Evolutionary conservation across 2,888 invertebrate species (phyloP), one percentile per base, ranked within the genome.

Genomic region (Vanessa cardui): DNA sequence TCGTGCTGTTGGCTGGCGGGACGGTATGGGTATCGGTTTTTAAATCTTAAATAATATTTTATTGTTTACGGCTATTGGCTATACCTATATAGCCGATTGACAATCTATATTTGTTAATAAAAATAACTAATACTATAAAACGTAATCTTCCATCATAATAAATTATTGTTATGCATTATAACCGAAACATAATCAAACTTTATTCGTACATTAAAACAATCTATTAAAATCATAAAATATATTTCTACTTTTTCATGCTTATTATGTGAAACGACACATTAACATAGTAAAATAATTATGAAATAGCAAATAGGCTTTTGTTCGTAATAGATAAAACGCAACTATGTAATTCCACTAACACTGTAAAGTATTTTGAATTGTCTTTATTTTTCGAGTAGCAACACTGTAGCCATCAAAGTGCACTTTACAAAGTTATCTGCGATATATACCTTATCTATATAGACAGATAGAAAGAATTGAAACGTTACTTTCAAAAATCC

Each of bases 351-450:
- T 49, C 6, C 49, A 60, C 1, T 18, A 50, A 31, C n/a, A 50
- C n/a, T 58, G 50, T 5, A 50, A 16, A 26, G 26, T 50, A 50
- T 21, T 52, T 20, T 15, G 9, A 8, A 31, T 45, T 45, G 18
- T 56, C 31, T 52, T 44, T 45, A n/a, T 59, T 20, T 16, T 18
- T 50, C 58, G 50, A 64, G 31, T 58, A 59, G 52, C 26, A 26
- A 7, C 18, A 3, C 21, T 44, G 58, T 16, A 21, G 56, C 50
- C 26, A 45, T 50, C 45, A 59, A 46, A 59, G 59, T 59, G 64
- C 59, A 52, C 52, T 64, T 59, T 64, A 54, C 45, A 15, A 44
- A 16, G 44, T 59, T 64, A 64, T 31, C 52, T 54, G 52, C 7
- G 26, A 31, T 54, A 31, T 54, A 31, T 54, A 26, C 15, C 16